Conservation (phyloP, 2,888 invertebrate species). For the Conus canariensis region DNA sequence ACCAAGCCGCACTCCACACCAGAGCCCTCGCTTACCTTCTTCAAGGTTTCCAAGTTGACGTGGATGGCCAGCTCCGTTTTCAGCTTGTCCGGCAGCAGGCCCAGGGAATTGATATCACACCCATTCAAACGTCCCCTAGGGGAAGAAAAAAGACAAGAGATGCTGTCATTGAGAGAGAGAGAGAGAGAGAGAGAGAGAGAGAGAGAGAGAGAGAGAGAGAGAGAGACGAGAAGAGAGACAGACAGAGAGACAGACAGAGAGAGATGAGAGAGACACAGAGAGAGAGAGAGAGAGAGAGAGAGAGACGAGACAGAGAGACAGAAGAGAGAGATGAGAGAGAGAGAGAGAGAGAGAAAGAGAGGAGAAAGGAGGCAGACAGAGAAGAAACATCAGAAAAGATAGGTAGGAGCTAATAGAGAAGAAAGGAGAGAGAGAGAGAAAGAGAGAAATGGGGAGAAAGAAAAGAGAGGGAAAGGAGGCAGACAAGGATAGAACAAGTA, state of each 20-base stretch:
- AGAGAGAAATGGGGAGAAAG: background rate
- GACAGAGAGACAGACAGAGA: background rate
- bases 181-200: background rate
- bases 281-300: background rate
- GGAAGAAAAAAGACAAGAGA: conserved; percentile 35
- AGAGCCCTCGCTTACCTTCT: conserved; percentile 85
- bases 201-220: conserved; percentile 12
- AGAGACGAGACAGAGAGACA: background rate
- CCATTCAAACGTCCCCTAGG: conserved; percentile 94
- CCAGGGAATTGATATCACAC: conserved; percentile 96
- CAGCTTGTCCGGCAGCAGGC: conserved; percentile 95
- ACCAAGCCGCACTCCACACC: too few species aligned
- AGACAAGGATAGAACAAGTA: background rate
- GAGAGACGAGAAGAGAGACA: background rate
- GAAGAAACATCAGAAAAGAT: too few species aligned
- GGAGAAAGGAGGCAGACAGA: background rate
- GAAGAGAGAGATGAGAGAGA: conserved; percentile 1
- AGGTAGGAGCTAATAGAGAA: too few species aligned
- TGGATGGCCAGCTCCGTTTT: conserved; percentile 97
- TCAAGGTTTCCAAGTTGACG: conserved; percentile 95
- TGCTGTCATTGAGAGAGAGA: background rate
- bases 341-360: background rate
- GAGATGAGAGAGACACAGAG: too few species aligned
- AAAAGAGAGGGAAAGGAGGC: background rate
- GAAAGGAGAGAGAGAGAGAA: too few species aligned